Evolutionary conservation across 2,888 invertebrate genomes (phyloP), one percentile per base, ranked within the genome.

Genomic region (Drosophila cognata): DNA sequence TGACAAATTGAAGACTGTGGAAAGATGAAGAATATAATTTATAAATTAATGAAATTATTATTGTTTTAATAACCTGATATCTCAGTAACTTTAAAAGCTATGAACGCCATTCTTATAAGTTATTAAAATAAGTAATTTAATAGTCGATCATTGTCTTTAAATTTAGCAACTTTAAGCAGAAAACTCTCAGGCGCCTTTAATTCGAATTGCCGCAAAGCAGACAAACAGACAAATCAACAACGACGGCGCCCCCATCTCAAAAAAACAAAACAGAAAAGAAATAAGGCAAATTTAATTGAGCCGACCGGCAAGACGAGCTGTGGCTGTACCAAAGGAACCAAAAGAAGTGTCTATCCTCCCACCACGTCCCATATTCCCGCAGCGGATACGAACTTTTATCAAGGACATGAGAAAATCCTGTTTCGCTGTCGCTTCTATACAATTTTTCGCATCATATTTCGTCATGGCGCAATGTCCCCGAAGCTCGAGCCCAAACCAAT

Each of bases 241-340:
- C 29, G 16, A 48, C 48, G 10, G 13, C 18, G 36, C 51, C 60
- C n/a, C 67, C 65, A 57, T 48, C 18, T 7, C 18, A 33, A 28
- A 50, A 16, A n/a, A 16, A 28, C 2, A 18, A 33, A 55, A 28
- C 28, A 10, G 31, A 21, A 52, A 31, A 67, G 66, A 77, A 75
- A 82, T 83, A 84, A 81, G 77, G 68, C 76, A 76, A 76, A 77
- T 84, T 88, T 85, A 85, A 85, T 85, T 85, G 85, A 85, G 77
- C 58, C 28, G 1, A 29, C n/a, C 68, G 56, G 25, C 50, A 74
- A 65, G 68, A 59, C 36, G 41, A 52, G 57, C 48, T 59, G 5
- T 28, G 38, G 46, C 52, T 55, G 63, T 43, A 51, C 57, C 33
- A 16, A n/a, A 29, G 18, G 33, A n/a, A 21, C n/a, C 38, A 46